Conservation (phyloP, 1,140 invertebrate species). For the Hesperophylax magnus region DNA sequence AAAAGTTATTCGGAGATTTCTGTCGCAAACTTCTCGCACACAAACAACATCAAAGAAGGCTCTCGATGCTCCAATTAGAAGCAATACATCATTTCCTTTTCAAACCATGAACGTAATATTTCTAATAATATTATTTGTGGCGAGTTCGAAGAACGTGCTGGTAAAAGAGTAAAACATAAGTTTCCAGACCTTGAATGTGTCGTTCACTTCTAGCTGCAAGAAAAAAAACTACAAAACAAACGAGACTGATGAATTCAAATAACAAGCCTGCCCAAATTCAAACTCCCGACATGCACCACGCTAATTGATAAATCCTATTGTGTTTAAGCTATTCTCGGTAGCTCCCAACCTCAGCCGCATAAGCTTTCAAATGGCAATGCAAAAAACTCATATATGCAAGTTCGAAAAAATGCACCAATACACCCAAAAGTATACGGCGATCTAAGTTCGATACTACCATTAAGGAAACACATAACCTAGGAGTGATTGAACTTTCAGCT, state of each 20-base stretch:
- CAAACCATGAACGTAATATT: too few relatives aligned
- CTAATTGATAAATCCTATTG: slow-evolving; percentile 22
- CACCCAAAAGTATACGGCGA: slow-evolving; percentile 2
- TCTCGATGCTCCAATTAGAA: not conserved
- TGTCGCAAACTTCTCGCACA: not conserved
- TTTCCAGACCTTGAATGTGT: slow-evolving; percentile 14
- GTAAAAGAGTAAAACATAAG: not conserved
- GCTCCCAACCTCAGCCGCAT: not conserved
- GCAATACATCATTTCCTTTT: too few relatives aligned
- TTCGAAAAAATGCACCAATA: slow-evolving; percentile 49
- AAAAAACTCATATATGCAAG: slow-evolving; percentile 39
- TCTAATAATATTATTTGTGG: too few relatives aligned
- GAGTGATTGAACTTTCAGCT: slow-evolving; percentile 53
- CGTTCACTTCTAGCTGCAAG: not conserved
- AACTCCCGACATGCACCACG: slow-evolving; percentile 3
- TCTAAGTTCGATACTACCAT: slow-evolving; percentile 45
- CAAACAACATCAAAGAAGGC: slow-evolving; percentile 1
- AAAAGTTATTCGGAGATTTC: not conserved
- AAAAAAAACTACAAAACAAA: too few relatives aligned
- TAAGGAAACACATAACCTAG: slow-evolving; percentile 50
- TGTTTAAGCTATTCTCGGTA: not conserved
- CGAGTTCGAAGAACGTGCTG: too few relatives aligned
- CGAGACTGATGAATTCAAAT: not conserved
- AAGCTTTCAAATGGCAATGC: slow-evolving; percentile 7
- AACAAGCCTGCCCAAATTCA: not conserved